Percentiles rank a stretch among this genome's conserved stretches.
phyloP scores from a whole-genome alignment of 2,888 invertebrate species.

The Dryobota labecula region DNA sequence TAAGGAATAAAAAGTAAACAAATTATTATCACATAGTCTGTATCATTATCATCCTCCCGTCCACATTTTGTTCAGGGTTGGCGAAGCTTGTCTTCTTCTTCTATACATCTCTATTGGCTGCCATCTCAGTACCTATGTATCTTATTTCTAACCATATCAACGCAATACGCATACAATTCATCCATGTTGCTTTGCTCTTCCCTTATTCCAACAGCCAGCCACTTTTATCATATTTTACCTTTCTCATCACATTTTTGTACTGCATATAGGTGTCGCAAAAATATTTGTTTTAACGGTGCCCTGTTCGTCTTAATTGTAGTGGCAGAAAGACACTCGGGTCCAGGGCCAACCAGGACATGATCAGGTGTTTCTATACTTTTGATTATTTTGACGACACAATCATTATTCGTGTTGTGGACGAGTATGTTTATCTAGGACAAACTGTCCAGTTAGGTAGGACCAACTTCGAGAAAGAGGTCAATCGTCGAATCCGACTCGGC shows the following conservation, averaged over 20 bases:
- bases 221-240: background rate
- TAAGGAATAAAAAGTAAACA: constrained; percentile 59
- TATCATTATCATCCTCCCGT: background rate
- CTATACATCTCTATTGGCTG: background rate
- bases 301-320: background rate
- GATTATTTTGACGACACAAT: background rate
- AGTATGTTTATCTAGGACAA: too few relatives aligned
- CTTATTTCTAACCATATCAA: background rate
- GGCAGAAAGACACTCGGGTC: too few relatives aligned
- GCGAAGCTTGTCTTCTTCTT: background rate
- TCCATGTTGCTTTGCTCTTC: background rate
- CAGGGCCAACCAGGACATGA: background rate
- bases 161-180: background rate
- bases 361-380: background rate
- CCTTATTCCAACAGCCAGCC: background rate
- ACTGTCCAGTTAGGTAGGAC: too few relatives aligned
- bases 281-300: background rate
- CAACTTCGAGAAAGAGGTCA: too few relatives aligned
- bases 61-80: background rate
- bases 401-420: too few relatives aligned
- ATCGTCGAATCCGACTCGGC: too few relatives aligned
- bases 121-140: background rate
- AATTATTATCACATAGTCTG: constrained; percentile 4
- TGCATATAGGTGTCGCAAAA: background rate
- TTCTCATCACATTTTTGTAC: background rate